phyloP scores from a whole-genome alignment of 2,888 invertebrate species.

The Acanthosepion pharaonis region DNA sequence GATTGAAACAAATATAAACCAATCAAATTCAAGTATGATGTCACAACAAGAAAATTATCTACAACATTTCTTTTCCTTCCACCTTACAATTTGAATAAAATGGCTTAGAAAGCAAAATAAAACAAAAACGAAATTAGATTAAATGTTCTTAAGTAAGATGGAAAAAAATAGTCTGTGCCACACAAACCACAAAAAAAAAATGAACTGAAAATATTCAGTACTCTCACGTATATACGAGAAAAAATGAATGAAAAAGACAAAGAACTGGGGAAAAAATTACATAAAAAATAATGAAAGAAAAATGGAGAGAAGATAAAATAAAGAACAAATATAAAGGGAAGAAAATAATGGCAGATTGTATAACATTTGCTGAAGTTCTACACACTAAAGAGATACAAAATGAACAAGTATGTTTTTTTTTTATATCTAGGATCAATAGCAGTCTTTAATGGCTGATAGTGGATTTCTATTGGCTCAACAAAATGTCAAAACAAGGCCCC shows the following conservation, averaged over 20 bases:
- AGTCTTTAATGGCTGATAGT: background rate
- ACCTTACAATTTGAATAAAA: background rate
- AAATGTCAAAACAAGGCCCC: background rate
- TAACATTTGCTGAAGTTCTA: background rate
- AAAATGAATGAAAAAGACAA: background rate
- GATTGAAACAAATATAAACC: background rate
- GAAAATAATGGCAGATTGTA: background rate
- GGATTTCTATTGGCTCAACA: background rate
- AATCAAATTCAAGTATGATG: background rate
- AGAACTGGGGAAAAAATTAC: background rate
- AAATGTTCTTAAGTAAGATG: constrained; percentile 15
- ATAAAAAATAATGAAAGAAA: background rate
- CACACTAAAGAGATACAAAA: constrained; percentile 6
- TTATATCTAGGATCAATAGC: background rate
- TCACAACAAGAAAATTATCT: background rate
- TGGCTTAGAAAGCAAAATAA: background rate
- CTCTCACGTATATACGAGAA: background rate
- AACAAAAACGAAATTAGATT: background rate
- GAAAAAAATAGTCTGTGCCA: background rate
- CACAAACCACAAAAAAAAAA: background rate
- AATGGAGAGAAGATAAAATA: background rate
- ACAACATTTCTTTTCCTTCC: background rate
- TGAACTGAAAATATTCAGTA: background rate
- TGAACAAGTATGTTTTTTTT: background rate
- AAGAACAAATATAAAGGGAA: background rate